A percentile compares a stretch with the other conserved stretches of the same genome.
These are phyloP conservation scores for Cheilosia soror DNA, from an alignment of 2,888 invertebrate genomes.

Conservation along the genomic window DNA sequence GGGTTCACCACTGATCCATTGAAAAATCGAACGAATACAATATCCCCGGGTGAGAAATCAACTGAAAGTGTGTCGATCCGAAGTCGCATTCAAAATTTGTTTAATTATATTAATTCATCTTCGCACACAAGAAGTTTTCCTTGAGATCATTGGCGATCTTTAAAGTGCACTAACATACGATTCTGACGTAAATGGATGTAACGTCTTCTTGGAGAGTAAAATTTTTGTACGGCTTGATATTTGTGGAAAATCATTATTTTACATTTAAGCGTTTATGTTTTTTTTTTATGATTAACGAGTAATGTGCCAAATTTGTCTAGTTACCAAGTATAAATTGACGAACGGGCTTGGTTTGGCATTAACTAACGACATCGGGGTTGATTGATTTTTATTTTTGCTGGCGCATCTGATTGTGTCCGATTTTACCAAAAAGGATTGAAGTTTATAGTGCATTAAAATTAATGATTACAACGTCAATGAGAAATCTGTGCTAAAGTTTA, in stretches of 20 bases:
- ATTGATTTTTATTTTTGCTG: slow-evolving; percentile 19
- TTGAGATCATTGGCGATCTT: slow-evolving; percentile 71
- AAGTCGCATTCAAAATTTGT: background rate
- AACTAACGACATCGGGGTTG: slow-evolving; percentile 35
- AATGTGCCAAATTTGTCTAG: slow-evolving; percentile 15
- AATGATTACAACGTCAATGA: slow-evolving; percentile 8
- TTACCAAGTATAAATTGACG: slow-evolving; percentile 32
- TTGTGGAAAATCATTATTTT: slow-evolving; percentile 16
- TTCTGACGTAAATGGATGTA: slow-evolving; percentile 73
- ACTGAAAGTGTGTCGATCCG: slow-evolving; percentile 17
- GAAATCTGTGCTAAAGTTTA: slow-evolving; percentile 17
- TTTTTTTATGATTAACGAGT: slow-evolving; percentile 30
- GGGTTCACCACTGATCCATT: background rate
- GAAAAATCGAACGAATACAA: background rate
- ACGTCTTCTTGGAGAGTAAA: slow-evolving; percentile 56
- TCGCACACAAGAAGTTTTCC: slow-evolving; percentile 60
- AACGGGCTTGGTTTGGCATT: slow-evolving; percentile 51
- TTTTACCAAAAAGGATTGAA: slow-evolving; percentile 35
- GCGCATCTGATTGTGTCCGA: slow-evolving; percentile 22
- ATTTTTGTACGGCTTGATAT: slow-evolving; percentile 17
- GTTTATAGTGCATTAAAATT: slow-evolving; percentile 29
- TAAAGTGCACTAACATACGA: slow-evolving; percentile 72
- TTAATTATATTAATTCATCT: slow-evolving; percentile 10
- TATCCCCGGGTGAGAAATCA: background rate
- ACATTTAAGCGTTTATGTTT: slow-evolving; percentile 12